phyloP scores from a whole-genome alignment of 2,113 vertebrate genomes.

The Raja brachyura region DNA sequence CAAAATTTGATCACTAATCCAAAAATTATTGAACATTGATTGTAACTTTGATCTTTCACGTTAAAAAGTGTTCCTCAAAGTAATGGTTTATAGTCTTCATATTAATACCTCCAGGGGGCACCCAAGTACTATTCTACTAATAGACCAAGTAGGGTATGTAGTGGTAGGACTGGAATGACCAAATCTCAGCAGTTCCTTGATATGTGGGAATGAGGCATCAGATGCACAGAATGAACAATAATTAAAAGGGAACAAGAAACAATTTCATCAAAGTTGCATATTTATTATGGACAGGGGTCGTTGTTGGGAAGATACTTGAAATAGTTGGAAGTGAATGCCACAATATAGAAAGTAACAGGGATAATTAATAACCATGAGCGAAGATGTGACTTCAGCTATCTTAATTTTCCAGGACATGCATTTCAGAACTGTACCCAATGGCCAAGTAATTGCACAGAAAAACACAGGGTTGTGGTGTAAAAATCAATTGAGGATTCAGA shows the following conservation, averaged over 20 bases:
- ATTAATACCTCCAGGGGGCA: conserved; percentile 29
- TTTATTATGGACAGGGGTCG: background rate
- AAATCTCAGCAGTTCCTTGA: background rate
- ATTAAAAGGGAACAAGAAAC: background rate
- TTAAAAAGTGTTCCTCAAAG: background rate
- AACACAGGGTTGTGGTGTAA: too few species aligned
- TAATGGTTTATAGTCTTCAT: conserved; percentile 15
- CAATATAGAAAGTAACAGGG: background rate
- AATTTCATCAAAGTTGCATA: background rate
- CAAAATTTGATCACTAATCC: background rate
- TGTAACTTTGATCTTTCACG: background rate
- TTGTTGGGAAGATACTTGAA: background rate
- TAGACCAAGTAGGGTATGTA: background rate
- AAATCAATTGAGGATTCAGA: too few species aligned
- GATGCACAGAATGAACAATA: background rate
- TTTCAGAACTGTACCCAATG: background rate
- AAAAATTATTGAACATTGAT: background rate
- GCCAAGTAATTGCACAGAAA: too few species aligned
- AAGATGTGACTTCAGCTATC: background rate
- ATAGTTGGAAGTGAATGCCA: background rate
- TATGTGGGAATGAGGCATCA: background rate
- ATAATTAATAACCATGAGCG: background rate
- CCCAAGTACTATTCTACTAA: background rate
- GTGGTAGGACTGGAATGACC: too few species aligned
- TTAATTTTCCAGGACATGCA: background rate